A percentile compares a stretch with the other conserved stretches of the same genome.
Evolutionary conservation across 2,888 invertebrate species (phyloP).

Genomic region (Muscina levida): DNA sequence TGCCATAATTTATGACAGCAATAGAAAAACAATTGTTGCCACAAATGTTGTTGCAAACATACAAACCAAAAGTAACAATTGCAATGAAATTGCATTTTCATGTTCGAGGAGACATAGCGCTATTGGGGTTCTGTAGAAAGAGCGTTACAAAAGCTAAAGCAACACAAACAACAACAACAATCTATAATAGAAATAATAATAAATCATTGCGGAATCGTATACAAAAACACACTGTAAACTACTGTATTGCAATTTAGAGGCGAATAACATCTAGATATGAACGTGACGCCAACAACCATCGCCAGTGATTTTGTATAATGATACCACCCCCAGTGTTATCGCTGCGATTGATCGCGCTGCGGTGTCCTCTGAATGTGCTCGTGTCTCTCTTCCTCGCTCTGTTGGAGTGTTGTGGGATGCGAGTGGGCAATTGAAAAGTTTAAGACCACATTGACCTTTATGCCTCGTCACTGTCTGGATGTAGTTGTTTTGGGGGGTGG

Average conservation of each 20-base stretch:
- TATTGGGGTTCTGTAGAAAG: no score
- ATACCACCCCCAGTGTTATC: slow-evolving; percentile 47
- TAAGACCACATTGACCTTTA: slow-evolving; percentile 34
- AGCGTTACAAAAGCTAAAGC: background rate
- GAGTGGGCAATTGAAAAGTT: slow-evolving; percentile 40
- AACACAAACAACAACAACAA: slow-evolving; percentile 7
- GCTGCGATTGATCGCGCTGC: slow-evolving; percentile 5
- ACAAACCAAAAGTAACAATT: slow-evolving; percentile 25
- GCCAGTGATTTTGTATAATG: background rate
- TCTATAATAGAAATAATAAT: slow-evolving; percentile 6
- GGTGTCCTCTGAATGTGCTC: no score
- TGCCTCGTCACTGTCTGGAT: background rate
- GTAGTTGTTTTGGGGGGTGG: background rate
- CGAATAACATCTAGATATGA: slow-evolving; percentile 29
- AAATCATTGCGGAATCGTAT: slow-evolving; percentile 25
- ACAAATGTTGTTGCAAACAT: background rate
- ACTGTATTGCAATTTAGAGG: slow-evolving; percentile 61
- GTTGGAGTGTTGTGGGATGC: background rate
- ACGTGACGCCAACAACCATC: background rate
- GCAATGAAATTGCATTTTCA: slow-evolving; percentile 58
- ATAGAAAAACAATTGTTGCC: slow-evolving; percentile 42
- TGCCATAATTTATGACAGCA: slow-evolving; percentile 59
- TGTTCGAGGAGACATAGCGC: slow-evolving; percentile 21
- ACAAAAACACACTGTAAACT: slow-evolving; percentile 39
- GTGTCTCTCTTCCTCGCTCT: no score